Evolutionary conservation across 2,113 vertebrate genomes (phyloP), one percentile per base, ranked within the genome.

Genomic region (Pteronura brasiliensis): DNA sequence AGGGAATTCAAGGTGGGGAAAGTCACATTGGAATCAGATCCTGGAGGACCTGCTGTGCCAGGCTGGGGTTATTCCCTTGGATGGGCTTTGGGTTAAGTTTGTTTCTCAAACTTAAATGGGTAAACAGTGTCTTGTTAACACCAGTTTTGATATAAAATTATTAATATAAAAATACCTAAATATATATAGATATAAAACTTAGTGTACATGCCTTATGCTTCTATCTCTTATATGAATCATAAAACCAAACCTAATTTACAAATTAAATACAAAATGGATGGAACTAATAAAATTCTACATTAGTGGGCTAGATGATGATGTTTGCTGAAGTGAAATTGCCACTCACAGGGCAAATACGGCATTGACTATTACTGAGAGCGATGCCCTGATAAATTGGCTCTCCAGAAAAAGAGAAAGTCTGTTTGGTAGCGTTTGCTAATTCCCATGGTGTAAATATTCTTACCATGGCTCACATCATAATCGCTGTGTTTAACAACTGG

Each of bases 231-330:
- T 31, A n/a, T n/a, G 83, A 81, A 93, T 47, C 87, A 89, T 76
- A 81, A 85, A 94, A 95, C 34, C 55, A 95, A 92, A 76, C 42
- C 49, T 52, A 92, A 52, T 87, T 93, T 97, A 59, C 80, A 93
- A 90, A 93, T 93, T 61, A 95, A 86, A 91, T 81, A 17, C n/a
- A 57, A 71, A 93, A 93, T 69, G 79, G 57, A 89, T 44, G 55
- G 88, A 93, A 55, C 36, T 44, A 25, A 95, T 85, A 93, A 61
- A 84, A 81, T 77, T 69, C 36, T 72, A 31, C 83, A 49, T 93
- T 52, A 72, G 77, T 49, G 42, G 57, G 63, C 39, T 76, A 52
- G 63, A 81, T 6, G 72, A 80, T 7, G 72, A 14, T 74, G 55
- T 67, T 88, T 93, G 80, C 76, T 29, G 55, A 90, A 91, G 55